Evolutionary conservation across 64 coral and sea anemone genomes (phyloP), one percentile per base, ranked within the genome.

Genomic region (Pocillopora damicornis): DNA sequence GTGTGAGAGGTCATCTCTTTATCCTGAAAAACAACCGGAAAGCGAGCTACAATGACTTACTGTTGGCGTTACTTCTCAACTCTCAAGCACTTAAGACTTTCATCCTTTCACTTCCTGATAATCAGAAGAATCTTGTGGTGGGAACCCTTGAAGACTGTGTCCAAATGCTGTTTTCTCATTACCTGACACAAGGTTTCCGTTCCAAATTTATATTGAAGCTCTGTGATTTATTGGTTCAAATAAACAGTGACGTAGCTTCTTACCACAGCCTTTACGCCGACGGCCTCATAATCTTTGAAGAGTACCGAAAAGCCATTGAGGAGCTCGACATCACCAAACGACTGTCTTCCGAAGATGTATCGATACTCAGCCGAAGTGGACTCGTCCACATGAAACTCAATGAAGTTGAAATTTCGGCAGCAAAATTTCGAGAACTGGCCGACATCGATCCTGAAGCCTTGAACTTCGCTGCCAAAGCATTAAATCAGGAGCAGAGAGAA

Each of bases 211-310:
- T 95, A 15, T 22, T 92, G 51, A 88, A 81, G 75, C 81, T 95
- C 25, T 89, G 90, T 58, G 75, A 75, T 9, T 81, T 95, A 25
- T 79, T 95, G 35, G 94, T 95, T 79, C 63, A 88, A 60, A 74
- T 86, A 58, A 80, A 86, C 11, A 26, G 51, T 5, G 74, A 83
- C 15, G 81, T 79, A 15, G 87, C 82, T n/a, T 90, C 86, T 9
- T 89, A 92, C 71, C 94, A 92, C 61, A 89, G 90, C 59, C 89
- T 87, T 79, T 95, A 91, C 60, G 94, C 94, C 9, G 87, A 95
- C 77, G 90, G 83, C 0, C 85, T 88, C 6, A 87, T 95, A 22
- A 83, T 95, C 36, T 83, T 89, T 18, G 90, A 89, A 75, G 89
- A 92, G 61, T 95, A 95, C 81, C 71, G 61, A 60, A 71, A 38